These are phyloP conservation scores for Drosophila erecta DNA, from an alignment of 1,140 invertebrate genomes.

Conservation along the genomic window DNA sequence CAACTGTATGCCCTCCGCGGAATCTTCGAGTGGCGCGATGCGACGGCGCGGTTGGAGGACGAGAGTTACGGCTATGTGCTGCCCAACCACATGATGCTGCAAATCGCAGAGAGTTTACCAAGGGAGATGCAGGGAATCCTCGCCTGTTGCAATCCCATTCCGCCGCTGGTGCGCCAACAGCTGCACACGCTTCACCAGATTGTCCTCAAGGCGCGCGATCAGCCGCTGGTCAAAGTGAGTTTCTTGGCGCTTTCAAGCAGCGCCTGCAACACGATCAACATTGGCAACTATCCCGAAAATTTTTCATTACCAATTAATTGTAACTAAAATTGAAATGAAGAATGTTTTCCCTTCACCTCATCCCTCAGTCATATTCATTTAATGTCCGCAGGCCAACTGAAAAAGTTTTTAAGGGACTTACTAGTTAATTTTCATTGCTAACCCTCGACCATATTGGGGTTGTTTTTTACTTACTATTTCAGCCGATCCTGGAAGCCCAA, in stretches of 20 bases:
- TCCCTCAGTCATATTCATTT: constrained; percentile 3
- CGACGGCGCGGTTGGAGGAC: constrained; percentile 93
- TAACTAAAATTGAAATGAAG: constrained; percentile 48
- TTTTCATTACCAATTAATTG: constrained; percentile 39
- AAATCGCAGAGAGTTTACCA: constrained; percentile 95
- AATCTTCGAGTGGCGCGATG: constrained; percentile 95
- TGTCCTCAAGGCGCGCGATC: constrained; percentile 90
- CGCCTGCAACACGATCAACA: constrained; percentile 14
- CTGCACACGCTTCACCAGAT: constrained; percentile 91
- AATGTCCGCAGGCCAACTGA: too few species aligned
- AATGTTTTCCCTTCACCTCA: neutral
- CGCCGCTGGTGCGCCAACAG: constrained; percentile 93
- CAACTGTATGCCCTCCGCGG: constrained; percentile 94
- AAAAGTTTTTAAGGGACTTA: too few species aligned
- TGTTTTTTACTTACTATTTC: constrained; percentile 28
- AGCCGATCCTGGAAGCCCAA: constrained; percentile 85
- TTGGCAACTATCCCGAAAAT: constrained; percentile 17
- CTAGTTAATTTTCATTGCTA: too few species aligned
- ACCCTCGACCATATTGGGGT: too few species aligned
- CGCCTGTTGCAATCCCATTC: constrained; percentile 97
- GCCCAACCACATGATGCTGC: constrained; percentile 97
- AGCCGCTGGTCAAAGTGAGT: constrained; percentile 88
- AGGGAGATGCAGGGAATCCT: constrained; percentile 96
- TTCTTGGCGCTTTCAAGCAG: constrained; percentile 17
- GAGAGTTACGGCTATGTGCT: constrained; percentile 96